Conservation (phyloP, 2,888 invertebrate genomes). For the Cloeon dipterum region DNA sequence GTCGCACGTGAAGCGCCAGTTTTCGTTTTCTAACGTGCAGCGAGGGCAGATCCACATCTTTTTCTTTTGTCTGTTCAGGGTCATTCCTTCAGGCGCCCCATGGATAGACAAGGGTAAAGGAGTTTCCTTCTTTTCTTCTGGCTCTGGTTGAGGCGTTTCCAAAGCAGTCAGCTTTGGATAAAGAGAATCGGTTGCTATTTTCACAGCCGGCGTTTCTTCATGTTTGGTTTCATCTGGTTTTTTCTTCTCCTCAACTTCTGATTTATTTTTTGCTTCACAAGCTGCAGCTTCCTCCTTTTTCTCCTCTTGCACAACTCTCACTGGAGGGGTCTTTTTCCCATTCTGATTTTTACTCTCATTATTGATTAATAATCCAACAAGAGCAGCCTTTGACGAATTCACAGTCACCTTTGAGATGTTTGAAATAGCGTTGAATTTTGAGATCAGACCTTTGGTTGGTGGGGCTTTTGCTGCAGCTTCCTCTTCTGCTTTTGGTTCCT, state of each 20-base stretch:
- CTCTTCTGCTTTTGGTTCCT: conserved; percentile 14
- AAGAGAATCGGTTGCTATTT: not conserved
- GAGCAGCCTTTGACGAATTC: conserved; percentile 13
- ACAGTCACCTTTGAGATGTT: conserved; percentile 28
- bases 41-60: conserved; percentile 29
- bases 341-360: not conserved
- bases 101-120: not conserved
- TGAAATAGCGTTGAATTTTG: conserved; percentile 36
- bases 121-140: too few species aligned
- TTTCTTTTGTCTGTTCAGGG: not conserved
- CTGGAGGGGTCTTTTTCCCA: too few species aligned
- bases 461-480: conserved; percentile 11
- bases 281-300: not conserved
- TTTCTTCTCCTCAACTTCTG: not conserved
- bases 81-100: not conserved
- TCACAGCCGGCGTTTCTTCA: not conserved
- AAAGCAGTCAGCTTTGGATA: not conserved
- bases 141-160: not conserved
- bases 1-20: conserved; percentile 35
- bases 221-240: too few species aligned
- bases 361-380: not conserved
- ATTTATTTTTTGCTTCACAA: not conserved
- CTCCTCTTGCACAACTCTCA: not conserved
- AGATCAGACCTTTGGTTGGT: conserved; percentile 23
- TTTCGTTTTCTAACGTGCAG: conserved; percentile 33